Conservation (phyloP, 2,113 vertebrate species). For the Ascaphus truei region DNA sequence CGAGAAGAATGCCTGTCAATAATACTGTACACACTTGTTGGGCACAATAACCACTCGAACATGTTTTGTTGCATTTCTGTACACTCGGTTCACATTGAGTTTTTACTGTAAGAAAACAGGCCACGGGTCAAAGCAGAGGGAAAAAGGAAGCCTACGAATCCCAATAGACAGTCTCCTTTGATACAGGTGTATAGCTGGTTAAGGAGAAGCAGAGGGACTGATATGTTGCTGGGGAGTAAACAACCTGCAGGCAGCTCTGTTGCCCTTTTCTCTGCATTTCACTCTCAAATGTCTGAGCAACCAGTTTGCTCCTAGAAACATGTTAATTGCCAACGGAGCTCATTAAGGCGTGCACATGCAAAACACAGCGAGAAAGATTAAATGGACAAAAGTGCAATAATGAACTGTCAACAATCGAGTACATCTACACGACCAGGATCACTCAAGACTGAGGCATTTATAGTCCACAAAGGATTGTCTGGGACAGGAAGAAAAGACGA, state of each 20-base stretch:
- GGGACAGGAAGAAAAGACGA: constrained; percentile 94
- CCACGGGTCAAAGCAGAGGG: constrained; percentile 32
- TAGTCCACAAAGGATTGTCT: constrained; percentile 91
- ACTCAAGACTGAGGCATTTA: constrained; percentile 94
- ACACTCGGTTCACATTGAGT: neutral
- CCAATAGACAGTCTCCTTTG: constrained; percentile 1
- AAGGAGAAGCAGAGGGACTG: neutral
- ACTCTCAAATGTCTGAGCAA: constrained; percentile 92
- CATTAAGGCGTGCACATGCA: constrained; percentile 90
- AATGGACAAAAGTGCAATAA: constrained; percentile 89
- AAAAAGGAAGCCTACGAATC: constrained; percentile 41
- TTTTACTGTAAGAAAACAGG: neutral
- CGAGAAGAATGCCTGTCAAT: neutral
- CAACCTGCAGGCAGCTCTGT: constrained; percentile 76
- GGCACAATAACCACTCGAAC: constrained; percentile 19
- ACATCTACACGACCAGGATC: constrained; percentile 88
- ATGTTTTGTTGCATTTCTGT: constrained; percentile 5
- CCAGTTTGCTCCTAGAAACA: constrained; percentile 89
- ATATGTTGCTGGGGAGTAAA: constrained; percentile 62
- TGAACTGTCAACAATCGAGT: constrained; percentile 95
- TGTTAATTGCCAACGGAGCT: constrained; percentile 94
- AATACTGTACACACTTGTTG: neutral
- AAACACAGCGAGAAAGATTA: constrained; percentile 85
- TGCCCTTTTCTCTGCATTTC: constrained; percentile 92
- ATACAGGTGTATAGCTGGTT: constrained; percentile 22